Evolutionary conservation across 2,797 vertebrate species (phyloP).

Genomic region (Poecilia picta): DNA sequence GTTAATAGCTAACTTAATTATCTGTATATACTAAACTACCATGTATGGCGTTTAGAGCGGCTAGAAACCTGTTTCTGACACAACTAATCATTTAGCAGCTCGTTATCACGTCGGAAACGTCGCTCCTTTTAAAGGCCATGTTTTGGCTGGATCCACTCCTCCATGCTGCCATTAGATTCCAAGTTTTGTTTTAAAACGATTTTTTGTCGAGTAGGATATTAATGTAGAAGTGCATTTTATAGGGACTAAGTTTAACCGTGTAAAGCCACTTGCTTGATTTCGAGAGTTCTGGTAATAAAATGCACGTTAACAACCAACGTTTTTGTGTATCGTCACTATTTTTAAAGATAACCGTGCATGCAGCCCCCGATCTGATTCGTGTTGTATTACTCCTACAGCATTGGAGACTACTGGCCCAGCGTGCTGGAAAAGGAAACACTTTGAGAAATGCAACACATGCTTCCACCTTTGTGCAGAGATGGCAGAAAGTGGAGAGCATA

Average conservation of each 20-base stretch:
- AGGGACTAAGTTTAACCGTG: constrained; percentile 14
- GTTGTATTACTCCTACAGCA: neutral
- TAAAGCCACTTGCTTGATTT: constrained; percentile 14
- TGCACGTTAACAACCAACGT: neutral
- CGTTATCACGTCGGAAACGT: constrained; percentile 26
- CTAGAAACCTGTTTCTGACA: neutral
- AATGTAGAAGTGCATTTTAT: neutral
- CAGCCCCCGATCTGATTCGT: neutral
- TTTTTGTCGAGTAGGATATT: constrained; percentile 3
- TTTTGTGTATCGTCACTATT: neutral
- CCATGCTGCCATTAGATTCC: constrained; percentile 49
- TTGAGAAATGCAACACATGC: neutral
- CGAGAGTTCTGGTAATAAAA: constrained; percentile 4
- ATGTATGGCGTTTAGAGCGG: neutral
- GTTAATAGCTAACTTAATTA: neutral
- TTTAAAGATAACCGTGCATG: neutral
- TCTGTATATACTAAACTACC: neutral
- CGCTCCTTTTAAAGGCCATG: constrained; percentile 74
- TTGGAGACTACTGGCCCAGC: neutral
- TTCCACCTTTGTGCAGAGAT: neutral
- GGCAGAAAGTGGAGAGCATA: neutral
- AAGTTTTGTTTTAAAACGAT: constrained; percentile 16
- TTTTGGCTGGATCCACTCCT: constrained; percentile 53
- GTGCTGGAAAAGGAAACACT: neutral
- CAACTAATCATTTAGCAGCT: neutral